A percentile compares a stretch with the other conserved stretches of the same genome.
Conservation (phyloP, 2,113 vertebrate genomes). For the Saguinus imperator region DNA sequence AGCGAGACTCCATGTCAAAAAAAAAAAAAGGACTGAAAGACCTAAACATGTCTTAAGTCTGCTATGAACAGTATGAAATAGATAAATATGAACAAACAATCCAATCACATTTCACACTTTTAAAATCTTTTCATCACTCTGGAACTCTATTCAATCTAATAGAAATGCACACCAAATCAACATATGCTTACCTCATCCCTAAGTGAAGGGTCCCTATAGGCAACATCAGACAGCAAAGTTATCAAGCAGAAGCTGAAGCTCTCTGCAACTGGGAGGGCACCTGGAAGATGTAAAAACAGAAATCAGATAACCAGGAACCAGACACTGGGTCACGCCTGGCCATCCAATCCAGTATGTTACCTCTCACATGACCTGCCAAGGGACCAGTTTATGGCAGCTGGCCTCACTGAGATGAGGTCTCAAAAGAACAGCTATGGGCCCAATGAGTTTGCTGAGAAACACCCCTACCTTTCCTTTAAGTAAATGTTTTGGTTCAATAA, state of each 20-base stretch:
- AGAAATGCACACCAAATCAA: neutral
- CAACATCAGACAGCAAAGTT: conserved; percentile 93
- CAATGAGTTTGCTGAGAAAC: neutral
- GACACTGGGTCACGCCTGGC: neutral
- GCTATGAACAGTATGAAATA: neutral
- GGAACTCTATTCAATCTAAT: neutral
- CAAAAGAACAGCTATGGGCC: neutral
- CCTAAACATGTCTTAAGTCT: neutral
- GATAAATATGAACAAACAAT: neutral
- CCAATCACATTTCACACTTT: neutral
- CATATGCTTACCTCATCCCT: conserved; percentile 88
- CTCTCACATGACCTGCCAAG: neutral
- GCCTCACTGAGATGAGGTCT: neutral
- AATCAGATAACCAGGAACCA: neutral
- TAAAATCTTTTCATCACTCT: neutral
- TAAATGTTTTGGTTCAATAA: conserved; percentile 18
- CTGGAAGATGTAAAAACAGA: conserved; percentile 79
- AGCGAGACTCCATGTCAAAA: no score
- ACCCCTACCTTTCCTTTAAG: neutral
- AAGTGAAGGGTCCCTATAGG: conserved; percentile 90
- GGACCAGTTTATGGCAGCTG: neutral
- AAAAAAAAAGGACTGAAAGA: no score
- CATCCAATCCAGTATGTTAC: neutral
- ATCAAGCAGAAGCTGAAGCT: conserved; percentile 97
- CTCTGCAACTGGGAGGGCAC: conserved; percentile 93